Evolutionary conservation across 2,797 vertebrate species (phyloP).

Genomic region (Dicrostonyx torquatus): DNA sequence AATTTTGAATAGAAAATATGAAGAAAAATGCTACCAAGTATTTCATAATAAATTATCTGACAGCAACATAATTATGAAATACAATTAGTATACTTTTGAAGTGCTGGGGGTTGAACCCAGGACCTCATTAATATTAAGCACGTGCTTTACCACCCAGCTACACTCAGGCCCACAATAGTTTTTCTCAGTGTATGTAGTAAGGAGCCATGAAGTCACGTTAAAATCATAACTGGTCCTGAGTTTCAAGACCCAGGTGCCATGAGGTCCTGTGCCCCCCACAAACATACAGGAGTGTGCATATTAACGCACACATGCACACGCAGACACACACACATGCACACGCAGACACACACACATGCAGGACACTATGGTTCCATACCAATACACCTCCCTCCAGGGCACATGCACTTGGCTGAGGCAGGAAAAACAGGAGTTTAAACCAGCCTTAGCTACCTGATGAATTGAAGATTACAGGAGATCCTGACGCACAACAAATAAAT

Average conservation of each 20-base stretch:
- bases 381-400: neutral
- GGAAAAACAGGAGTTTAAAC: neutral
- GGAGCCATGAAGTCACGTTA: neutral
- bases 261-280: neutral
- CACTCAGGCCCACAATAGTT: neutral
- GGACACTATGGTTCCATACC: neutral
- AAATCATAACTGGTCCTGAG: neutral
- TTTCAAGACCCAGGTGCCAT: neutral
- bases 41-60: neutral
- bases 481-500: neutral
- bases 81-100: neutral
- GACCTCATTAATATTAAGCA: too few relatives aligned
- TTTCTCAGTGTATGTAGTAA: neutral
- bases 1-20: neutral
- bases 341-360: neutral
- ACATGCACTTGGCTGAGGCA: neutral
- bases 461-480: neutral
- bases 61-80: neutral
- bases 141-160: neutral
- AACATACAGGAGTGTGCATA: rapidly evolving
- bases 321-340: neutral
- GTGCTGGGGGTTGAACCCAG: neutral
- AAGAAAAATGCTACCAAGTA: neutral
- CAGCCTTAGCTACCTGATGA: neutral
- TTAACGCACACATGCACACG: neutral